Base-by-base conservation (phyloP, 2,113 vertebrate genomes). In the Azemiops feae region DNA sequence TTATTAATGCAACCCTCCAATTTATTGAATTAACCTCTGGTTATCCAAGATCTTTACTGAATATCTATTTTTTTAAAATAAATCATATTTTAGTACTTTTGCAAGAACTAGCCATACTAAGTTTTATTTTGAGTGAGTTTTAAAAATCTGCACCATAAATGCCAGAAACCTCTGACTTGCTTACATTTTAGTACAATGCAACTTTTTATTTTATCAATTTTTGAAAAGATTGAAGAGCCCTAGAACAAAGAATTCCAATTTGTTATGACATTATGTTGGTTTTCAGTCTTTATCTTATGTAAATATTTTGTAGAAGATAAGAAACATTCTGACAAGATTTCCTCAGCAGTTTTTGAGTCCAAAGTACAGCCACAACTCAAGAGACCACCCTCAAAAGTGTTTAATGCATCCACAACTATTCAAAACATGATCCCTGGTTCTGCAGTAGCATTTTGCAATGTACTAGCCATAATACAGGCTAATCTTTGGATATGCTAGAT, bases 401-500 rank as follows among this genome's bases (percentile, higher is more conserved):
- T 87, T 5, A 85, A 45, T 0, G 0, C 18, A 53, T 4, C 52
- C 53, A 14, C 14, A 85, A 52, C 85, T 10, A 5, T 50, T 4
- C 30, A 5, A 0, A 45, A 39, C 34, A 47, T 7, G 7, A 7
- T 43, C 23, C 0, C 34, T 16, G 39, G 27, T 57, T 88, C 3
- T 4, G 3, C 18, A 25, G 23, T 30, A 69, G 45, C 5, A 12
- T 93, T 90, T 93, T 27, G 47, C 23, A 54, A 7, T 43, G 3
- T 43, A 25, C 34, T 58, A 55, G 43, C 69, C 2, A 16, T 87
- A 30, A 18, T 85, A 34, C 54, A 43, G 16, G 30, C 4, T 50
- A 69, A 81, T 91, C 69, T 81, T 52, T 22, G 18, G 43, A 93
- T 93, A 54, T 50, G 14, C 9, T 88, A 90, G 34, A 23, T 14